Base-by-base conservation (phyloP, 2,888 invertebrate species). In the Eurytoma californica region DNA sequence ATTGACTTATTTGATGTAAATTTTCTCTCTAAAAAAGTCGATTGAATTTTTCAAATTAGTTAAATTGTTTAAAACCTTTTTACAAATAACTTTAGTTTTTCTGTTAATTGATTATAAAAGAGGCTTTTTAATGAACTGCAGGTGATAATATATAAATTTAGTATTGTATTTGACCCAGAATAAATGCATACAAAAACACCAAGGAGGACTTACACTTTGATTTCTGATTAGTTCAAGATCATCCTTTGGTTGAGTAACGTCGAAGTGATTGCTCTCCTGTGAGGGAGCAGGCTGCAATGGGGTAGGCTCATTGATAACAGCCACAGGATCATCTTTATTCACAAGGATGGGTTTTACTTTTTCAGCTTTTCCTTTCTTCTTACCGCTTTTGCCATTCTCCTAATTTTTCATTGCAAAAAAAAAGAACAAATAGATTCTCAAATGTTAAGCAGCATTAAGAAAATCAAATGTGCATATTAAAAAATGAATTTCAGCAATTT, bases 241-340 rank as follows among this genome's bases (percentile, higher is more conserved):
- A 91, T 97, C 97, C 92, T 96, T 96, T 72, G 97, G 96, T 84
- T 94, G 94, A 90, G 93, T 94, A 87, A 93, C 92, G 87, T 95
- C 95, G 91, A 96, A 96, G 91, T 94, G 94, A 92, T 96, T 96
- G 82, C 84, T 84, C 77, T 89, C 88, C 72, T 84, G 82, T 77
- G 83, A 77, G 68, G 91, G 87, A 69, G 91, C 84, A 79, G 92
- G 90, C 82, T 92, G 91, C 63, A 88, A 87, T 78, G 89, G 86
- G 68, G 86, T 87, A 79, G 84, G 79, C 82, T 89, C 88, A 63
- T 87, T 82, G 80, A 87, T 85, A 82, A 91, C 87, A 79, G 87
- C 86, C 82, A 91, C 87, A 78, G 93, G 92, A 90, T 94, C 94
- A 89, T 94, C 94, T 92, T 94, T 95, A 91, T 95, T 95, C 86